Evolutionary conservation across 2,113 vertebrate species (phyloP), one percentile per base, ranked within the genome.

Genomic region (Carassius carassius): DNA sequence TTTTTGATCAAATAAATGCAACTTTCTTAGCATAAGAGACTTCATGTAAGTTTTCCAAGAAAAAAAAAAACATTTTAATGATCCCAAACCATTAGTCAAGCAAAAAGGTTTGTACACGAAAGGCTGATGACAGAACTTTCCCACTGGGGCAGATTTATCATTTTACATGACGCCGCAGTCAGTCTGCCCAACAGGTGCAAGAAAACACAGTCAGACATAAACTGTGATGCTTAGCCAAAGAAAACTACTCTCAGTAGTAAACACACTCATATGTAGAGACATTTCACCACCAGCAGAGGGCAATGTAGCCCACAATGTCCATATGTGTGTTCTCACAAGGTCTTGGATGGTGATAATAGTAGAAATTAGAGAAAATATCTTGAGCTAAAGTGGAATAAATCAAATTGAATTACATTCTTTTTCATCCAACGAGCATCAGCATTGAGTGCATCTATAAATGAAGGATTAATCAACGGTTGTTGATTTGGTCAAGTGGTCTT

Each of bases 241-340:
- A 80, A 13, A 63, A 80, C 77, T 25, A 25, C 44, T 35, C 29
- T 51, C 11, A 4, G 13, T 62, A 73, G 21, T 21, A 70, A 35
- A 74, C 44, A 75, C 4, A 65, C 7, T 19, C 8, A 12, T 10
- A 19, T 82, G 29, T 74, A 81, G 23, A 65, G 9, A 37, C 54
- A 6, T 79, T 65, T 65, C 5, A 29, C 3, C 41, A 72, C 76
- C 86, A 87, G 78, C 77, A 87, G 78, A 82, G 62, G 86, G 78
- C 51, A 77, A 58, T 56, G 29, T 56, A 77, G 78, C 37, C 17
- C 25, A 37, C 5, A 51, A 9, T 21, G 17, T 23, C 11, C n/a
- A 63, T 25, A 1, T 1, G 9, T 21, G 16, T 12, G 67, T 41
- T 37, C 32, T 41, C 35, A 37, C 17, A 70, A 70, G 3, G 32